Conservation (phyloP, 2,888 invertebrate genomes). For the Fissipunctia ypsillon region DNA sequence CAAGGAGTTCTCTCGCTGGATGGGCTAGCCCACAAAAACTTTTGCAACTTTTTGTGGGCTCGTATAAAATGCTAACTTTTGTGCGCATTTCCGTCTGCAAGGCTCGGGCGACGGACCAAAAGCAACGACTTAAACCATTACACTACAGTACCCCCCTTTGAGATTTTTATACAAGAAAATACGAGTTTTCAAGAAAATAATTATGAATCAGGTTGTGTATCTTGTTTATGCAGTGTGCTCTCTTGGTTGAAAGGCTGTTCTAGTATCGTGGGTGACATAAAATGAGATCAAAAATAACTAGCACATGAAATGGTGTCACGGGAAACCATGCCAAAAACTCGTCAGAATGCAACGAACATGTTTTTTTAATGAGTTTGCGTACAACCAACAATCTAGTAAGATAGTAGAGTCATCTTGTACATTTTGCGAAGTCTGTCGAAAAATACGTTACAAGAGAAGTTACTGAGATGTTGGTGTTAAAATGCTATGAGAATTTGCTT, state of each 20-base stretch:
- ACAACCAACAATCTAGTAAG: not conserved
- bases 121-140: constrained; percentile 56
- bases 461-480: not conserved
- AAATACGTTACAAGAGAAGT: not conserved
- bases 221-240: constrained; percentile 39
- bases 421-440: not conserved
- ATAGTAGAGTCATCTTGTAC: not conserved
- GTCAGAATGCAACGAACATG: not conserved
- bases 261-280: constrained; percentile 23
- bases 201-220: constrained; percentile 45
- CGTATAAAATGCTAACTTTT: constrained; percentile 63
- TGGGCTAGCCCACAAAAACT: constrained; percentile 55
- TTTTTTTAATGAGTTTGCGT: not conserved
- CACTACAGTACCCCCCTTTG: constrained; percentile 57
- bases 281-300: constrained; percentile 18
- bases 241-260: constrained; percentile 11
- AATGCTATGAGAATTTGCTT: constrained; percentile 31
- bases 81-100: constrained; percentile 55
- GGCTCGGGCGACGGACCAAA: constrained; percentile 46
- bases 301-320: constrained; percentile 1
- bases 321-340: not conserved
- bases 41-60: no score
- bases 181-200: constrained; percentile 58
- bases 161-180: constrained; percentile 61
- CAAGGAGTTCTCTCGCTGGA: constrained; percentile 44